Percentiles rank a stretch among this genome's conserved stretches.
Evolutionary conservation across 2,113 vertebrate genomes (phyloP).

Genomic region (Megalops atlanticus): DNA sequence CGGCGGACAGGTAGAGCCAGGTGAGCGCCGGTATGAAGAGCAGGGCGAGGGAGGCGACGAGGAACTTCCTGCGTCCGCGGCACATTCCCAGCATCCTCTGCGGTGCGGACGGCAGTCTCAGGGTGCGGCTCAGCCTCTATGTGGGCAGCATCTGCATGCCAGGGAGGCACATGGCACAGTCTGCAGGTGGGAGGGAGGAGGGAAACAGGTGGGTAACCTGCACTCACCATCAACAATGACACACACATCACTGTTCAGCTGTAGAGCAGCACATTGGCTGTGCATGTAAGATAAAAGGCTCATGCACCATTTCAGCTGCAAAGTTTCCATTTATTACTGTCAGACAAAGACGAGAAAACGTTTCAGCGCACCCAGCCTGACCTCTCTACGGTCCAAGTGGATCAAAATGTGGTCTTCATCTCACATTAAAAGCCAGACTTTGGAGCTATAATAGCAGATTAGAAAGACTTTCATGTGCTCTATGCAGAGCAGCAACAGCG

Average conservation of each 20-base stretch:
- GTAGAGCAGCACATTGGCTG: no score
- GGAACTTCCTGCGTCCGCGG: conserved; percentile 96
- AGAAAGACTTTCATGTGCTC: no score
- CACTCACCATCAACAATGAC: no score
- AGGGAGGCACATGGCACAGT: conserved; percentile 82
- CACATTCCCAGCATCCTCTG: conserved; percentile 99
- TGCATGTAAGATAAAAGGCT: no score
- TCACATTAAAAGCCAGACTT: no score
- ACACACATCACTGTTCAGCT: neutral
- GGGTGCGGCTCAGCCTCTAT: conserved; percentile 75
- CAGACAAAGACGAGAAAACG: no score
- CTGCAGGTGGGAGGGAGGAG: conserved; percentile 53
- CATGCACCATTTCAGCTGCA: no score
- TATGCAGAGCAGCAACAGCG: no score
- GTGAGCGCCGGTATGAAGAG: conserved; percentile 93
- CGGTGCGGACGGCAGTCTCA: conserved; percentile 64
- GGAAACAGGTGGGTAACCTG: neutral
- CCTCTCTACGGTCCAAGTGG: no score
- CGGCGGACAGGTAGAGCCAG: conserved; percentile 94
- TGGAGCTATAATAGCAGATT: no score
- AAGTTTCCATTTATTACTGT: no score
- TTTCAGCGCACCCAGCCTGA: neutral
- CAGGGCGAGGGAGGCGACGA: conserved; percentile 87
- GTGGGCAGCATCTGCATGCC: conserved; percentile 74
- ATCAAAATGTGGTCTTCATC: no score